Base-by-base conservation (phyloP, 2,113 vertebrate genomes). In the Gobius niger region DNA sequence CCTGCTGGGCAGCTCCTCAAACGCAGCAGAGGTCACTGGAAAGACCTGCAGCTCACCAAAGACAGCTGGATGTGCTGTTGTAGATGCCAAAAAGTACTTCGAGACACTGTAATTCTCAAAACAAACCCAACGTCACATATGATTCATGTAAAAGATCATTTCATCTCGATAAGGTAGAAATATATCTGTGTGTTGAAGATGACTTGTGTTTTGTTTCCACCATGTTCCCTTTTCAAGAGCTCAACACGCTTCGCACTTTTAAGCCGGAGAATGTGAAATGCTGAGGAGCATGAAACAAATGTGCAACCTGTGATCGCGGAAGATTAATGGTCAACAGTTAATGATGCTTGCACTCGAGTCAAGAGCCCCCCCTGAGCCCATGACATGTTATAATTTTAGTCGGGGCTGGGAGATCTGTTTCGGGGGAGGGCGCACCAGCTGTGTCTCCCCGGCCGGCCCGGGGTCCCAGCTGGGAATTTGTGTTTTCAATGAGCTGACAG, bases 381-480 rank as follows among this genome's bases (percentile, higher is more conserved):
- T 75, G 75, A 56, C 76, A 76, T 66, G 60, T 67, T 74, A 65
- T 76, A 65, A 78, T 66, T 65, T 79, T 56, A 66, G 65, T 52
- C 65, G 76, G 67, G 73, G 67, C 42, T 47, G 61, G 76, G 68
- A 62, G 64, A 10, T 10, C 46, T 56, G 57, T 70, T 80, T 69
- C n/a, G 49, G 18, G 73, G 63, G 65, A 47, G 5, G 16, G 47
- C 42, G 70, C 64, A 73, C 73, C 82, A 88, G 83, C 83, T 85
- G 84, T 59, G 77, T 77, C 68, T 73, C 75, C 24, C 42, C 7
- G 51, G 63, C 65, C 59, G 12, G 51, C 54, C 54, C 57, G 50
- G 41, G 59, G 63, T 81, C 75, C 84, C 84, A 72, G 73, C 65
- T 77, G 79, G 81, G 79, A 80, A 64, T 80, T 61, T 59, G 52